Percentiles rank a stretch among this genome's conserved stretches.
Evolutionary conservation across 2,797 vertebrate genomes (phyloP).

Genomic region (Pachyuromys duprasi): DNA sequence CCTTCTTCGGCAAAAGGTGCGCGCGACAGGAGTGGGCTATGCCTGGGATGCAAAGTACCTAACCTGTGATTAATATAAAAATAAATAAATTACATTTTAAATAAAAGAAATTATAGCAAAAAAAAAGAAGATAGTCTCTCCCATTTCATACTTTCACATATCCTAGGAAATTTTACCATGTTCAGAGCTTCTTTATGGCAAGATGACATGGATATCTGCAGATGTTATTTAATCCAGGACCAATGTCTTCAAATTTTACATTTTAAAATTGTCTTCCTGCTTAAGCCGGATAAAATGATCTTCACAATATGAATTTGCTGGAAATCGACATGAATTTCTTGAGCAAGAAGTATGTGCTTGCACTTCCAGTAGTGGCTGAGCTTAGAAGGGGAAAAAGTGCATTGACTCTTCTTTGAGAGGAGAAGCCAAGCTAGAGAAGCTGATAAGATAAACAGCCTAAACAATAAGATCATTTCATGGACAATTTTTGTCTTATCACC

Average conservation of each 20-base stretch:
- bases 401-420: background rate
- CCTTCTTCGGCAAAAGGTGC: too few relatives aligned
- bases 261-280: slow-evolving; percentile 59
- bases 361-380: background rate
- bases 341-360: slow-evolving; percentile 46
- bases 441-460: slow-evolving; percentile 39
- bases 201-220: slow-evolving; percentile 68
- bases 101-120: background rate
- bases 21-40: too few relatives aligned
- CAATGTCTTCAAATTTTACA: slow-evolving; percentile 69
- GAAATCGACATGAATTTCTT: slow-evolving; percentile 73
- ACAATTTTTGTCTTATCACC: background rate
- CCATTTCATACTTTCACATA: background rate
- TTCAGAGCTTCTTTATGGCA: slow-evolving; percentile 54
- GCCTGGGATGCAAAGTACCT: too few relatives aligned
- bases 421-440: background rate
- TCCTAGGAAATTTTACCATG: background rate
- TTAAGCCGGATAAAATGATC: slow-evolving; percentile 61
- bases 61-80: too few relatives aligned
- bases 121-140: fast-evolving
- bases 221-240: slow-evolving; percentile 44
- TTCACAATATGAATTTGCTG: slow-evolving; percentile 68
- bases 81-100: too few relatives aligned
- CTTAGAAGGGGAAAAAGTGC: background rate
- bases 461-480: background rate